Conservation (phyloP, 1,140 invertebrate species). For the Orchestia grillus region DNA sequence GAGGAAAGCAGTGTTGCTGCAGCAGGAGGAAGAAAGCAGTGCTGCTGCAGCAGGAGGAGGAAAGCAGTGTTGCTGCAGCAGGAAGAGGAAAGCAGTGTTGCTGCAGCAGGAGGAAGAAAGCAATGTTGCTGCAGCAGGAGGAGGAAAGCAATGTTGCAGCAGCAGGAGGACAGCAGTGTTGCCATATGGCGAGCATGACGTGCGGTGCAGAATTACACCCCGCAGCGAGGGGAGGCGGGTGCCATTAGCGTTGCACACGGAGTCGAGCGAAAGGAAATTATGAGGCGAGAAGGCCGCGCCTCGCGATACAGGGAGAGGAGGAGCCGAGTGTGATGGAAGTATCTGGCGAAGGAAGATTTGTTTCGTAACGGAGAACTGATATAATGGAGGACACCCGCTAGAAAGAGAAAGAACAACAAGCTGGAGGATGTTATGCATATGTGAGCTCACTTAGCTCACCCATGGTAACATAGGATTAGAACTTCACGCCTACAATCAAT, state of each 20-base stretch:
- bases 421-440: neutral
- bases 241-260: neutral
- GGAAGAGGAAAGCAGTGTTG: neutral
- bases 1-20: too few species aligned
- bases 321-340: neutral
- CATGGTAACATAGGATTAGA: too few species aligned
- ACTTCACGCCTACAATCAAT: neutral
- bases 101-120: neutral
- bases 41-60: neutral
- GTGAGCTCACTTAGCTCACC: too few species aligned
- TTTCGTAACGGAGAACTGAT: neutral
- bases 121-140: too few species aligned
- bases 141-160: too few species aligned
- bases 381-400: neutral
- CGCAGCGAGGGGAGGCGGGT: neutral
- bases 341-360: neutral
- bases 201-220: neutral
- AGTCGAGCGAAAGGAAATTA: neutral
- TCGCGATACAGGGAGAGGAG: neutral
- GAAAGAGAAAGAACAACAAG: neutral
- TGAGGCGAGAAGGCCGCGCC: neutral
- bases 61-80: neutral
- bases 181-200: neutral
- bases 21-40: too few species aligned
- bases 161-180: neutral